Conservation (phyloP, 2,888 invertebrate genomes). For the Pandemis heparana region DNA sequence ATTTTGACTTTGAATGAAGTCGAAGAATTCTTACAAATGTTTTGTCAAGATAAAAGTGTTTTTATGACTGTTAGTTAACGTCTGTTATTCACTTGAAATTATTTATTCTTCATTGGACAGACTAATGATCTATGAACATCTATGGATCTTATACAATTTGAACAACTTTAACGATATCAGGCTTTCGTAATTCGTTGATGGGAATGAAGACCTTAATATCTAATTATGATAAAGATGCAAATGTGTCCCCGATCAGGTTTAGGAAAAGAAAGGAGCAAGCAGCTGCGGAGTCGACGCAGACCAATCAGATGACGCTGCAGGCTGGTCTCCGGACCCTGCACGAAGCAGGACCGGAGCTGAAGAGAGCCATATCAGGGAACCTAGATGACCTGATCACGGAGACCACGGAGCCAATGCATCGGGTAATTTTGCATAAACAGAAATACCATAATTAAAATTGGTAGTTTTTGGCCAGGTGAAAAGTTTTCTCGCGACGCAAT, state of each 20-base stretch:
- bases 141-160: no score
- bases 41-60: no score
- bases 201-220: not conserved
- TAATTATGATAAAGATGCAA: not conserved
- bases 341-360: slow-evolving; percentile 98
- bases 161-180: no score
- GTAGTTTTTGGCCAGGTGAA: no score
- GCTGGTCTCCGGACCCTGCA: slow-evolving; percentile 98
- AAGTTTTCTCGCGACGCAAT: no score
- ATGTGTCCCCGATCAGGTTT: slow-evolving; percentile 83
- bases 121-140: no score
- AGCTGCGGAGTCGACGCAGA: slow-evolving; percentile 79
- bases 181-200: not conserved
- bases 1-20: no score
- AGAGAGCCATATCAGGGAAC: slow-evolving; percentile 99
- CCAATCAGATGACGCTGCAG: slow-evolving; percentile 95
- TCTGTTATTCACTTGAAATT: no score
- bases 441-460: not conserved
- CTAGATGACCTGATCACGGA: slow-evolving; percentile 96
- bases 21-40: no score
- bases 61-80: no score
- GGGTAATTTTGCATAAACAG: slow-evolving; percentile 84
- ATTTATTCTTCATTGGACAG: no score
- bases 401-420: slow-evolving; percentile 98
- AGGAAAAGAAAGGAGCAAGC: slow-evolving; percentile 97